Evolutionary conservation across 2,888 invertebrate genomes (phyloP).

Genomic region (Perdita meconis): DNA sequence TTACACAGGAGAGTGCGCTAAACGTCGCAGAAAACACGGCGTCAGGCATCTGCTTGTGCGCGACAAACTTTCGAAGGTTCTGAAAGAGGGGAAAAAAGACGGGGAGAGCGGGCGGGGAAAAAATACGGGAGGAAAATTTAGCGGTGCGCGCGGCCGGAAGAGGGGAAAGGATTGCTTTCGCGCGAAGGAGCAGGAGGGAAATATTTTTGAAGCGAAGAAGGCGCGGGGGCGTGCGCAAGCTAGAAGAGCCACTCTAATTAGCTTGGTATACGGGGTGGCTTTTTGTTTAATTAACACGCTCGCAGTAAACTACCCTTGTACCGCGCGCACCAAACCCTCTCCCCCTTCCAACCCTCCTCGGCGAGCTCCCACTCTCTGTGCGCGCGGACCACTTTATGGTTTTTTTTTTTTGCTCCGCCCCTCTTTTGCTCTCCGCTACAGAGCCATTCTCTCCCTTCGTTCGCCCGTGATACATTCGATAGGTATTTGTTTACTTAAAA

Average conservation of each 20-base stretch:
- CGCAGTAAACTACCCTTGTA: conserved; percentile 69
- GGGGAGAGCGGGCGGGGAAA: background rate
- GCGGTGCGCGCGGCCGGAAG: conserved; percentile 29
- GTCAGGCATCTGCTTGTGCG: conserved; percentile 9
- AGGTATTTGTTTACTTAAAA: conserved; percentile 71
- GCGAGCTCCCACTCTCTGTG: conserved; percentile 17
- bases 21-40: conserved; percentile 10
- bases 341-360: conserved; percentile 13
- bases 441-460: conserved; percentile 27
- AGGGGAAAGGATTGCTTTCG: conserved; percentile 50
- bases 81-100: conserved; percentile 17
- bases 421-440: background rate
- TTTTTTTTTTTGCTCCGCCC: conserved; percentile 16
- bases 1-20: background rate
- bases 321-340: conserved; percentile 36
- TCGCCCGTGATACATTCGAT: conserved; percentile 62
- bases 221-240: conserved; percentile 30
- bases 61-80: conserved; percentile 26
- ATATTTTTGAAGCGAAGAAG: conserved; percentile 72
- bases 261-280: conserved; percentile 75
- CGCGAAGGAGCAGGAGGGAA: conserved; percentile 57
- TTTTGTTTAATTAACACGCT: conserved; percentile 81
- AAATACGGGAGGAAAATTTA: conserved; percentile 52
- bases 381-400: conserved; percentile 47
- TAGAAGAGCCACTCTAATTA: conserved; percentile 76